These are phyloP conservation scores for Cynodonichthys magdalenae DNA, from an alignment of 2,797 vertebrate genomes.

Conservation along the genomic window DNA sequence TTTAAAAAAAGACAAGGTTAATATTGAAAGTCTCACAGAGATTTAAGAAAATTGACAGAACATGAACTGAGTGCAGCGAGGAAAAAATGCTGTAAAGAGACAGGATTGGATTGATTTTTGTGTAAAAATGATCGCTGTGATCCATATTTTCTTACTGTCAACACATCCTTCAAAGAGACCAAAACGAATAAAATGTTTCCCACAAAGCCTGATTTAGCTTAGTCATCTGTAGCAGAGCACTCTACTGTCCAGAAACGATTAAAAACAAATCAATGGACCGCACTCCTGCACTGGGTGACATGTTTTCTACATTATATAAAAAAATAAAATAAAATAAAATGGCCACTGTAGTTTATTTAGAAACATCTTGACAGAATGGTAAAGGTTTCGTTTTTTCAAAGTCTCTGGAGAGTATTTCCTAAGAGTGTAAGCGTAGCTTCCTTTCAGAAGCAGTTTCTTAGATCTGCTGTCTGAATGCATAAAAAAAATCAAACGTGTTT, in stretches of 20 bases:
- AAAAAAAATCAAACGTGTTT: constrained; percentile 6
- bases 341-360: constrained; percentile 6
- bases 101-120: constrained; percentile 16
- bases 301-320: not conserved
- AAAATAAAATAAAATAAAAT: not conserved
- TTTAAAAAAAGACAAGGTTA: not conserved
- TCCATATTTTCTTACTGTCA: constrained; percentile 4
- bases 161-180: not conserved
- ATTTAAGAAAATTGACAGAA: not conserved
- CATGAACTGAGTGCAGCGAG: not conserved
- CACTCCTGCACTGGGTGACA: constrained; percentile 7
- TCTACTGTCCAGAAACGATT: not conserved
- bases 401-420: constrained; percentile 5
- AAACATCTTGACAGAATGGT: constrained; percentile 6
- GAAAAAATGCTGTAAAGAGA: constrained; percentile 10
- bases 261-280: constrained; percentile 14
- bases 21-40: not conserved
- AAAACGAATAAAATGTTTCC: constrained; percentile 10
- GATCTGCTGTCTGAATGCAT: not conserved
- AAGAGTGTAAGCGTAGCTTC: not conserved
- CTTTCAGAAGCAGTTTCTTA: constrained; percentile 1
- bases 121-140: not conserved
- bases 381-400: not conserved
- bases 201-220: constrained; percentile 9
- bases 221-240: not conserved